Conservation (phyloP, 2,113 vertebrate species). For the Coryphaenoides rupestris region DNA sequence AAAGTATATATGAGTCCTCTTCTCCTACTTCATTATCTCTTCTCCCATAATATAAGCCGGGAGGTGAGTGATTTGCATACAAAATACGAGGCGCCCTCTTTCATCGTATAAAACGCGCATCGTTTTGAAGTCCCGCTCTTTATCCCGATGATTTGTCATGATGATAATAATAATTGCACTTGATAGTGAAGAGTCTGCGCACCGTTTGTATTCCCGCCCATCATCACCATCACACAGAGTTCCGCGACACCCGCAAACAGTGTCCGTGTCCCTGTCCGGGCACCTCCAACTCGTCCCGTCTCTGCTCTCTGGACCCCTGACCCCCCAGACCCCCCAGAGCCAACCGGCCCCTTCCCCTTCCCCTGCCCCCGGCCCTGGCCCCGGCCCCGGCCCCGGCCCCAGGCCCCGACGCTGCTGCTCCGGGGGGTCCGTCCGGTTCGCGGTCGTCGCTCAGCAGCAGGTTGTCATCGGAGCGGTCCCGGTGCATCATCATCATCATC, state of each 20-base stretch:
- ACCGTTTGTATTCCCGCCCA: not conserved
- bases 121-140: slow-evolving; percentile 34
- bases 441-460: too few species aligned
- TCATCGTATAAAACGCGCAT: slow-evolving; percentile 43
- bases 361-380: too few species aligned
- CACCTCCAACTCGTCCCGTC: slow-evolving; percentile 41
- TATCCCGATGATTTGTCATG: slow-evolving; percentile 56
- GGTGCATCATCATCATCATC: slow-evolving; percentile 1
- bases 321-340: slow-evolving; percentile 36
- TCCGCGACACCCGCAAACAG: slow-evolving; percentile 59
- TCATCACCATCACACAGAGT: slow-evolving; percentile 71
- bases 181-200: slow-evolving; percentile 43
- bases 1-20: slow-evolving; percentile 34
- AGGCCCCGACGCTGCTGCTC: too few species aligned
- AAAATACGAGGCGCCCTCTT: slow-evolving; percentile 44
- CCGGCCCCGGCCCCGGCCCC: too few species aligned
- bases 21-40: slow-evolving; percentile 41
- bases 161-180: slow-evolving; percentile 64
- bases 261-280: slow-evolving; percentile 46
- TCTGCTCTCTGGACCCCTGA: slow-evolving; percentile 47
- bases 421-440: too few species aligned
- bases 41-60: slow-evolving; percentile 35
- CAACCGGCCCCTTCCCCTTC: too few species aligned
- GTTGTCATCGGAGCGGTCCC: too few species aligned
- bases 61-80: slow-evolving; percentile 49